These are phyloP conservation scores for Osedax fenrisi DNA, from an alignment of 2,888 invertebrate genomes.

Conservation along the genomic window DNA sequence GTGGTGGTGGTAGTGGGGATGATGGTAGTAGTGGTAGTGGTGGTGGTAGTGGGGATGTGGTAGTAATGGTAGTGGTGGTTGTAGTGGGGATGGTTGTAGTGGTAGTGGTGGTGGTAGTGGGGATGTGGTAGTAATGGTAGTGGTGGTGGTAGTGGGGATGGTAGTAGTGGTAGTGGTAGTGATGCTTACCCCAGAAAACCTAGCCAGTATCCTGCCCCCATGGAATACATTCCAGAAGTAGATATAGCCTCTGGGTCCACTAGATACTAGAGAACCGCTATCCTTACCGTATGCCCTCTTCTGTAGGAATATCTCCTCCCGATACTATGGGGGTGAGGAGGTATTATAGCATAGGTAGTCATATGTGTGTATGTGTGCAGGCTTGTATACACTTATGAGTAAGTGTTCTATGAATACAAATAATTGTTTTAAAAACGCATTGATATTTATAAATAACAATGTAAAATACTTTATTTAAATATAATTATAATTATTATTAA, in stretches of 20 bases:
- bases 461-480: no score
- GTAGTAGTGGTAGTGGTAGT: neutral
- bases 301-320: slow-evolving; percentile 46
- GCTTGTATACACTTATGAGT: no score
- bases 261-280: slow-evolving; percentile 46
- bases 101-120: neutral
- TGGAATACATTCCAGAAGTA: slow-evolving; percentile 51
- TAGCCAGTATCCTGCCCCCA: slow-evolving; percentile 46
- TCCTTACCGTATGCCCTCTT: slow-evolving; percentile 44
- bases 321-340: slow-evolving; percentile 41
- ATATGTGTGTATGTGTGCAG: no score
- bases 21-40: neutral
- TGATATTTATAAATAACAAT: no score
- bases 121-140: neutral
- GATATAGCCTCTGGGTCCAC: slow-evolving; percentile 45
- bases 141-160: neutral
- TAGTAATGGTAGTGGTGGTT: neutral
- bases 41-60: neutral
- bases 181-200: slow-evolving; percentile 45
- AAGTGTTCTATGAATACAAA: no score
- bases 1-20: neutral
- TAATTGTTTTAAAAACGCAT: no score
- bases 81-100: neutral
- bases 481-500: no score
- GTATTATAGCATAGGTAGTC: no score